Percentiles rank a stretch among this genome's conserved stretches.
Conservation (phyloP, 1,140 invertebrate species). For the Eriocheir sinensis region DNA sequence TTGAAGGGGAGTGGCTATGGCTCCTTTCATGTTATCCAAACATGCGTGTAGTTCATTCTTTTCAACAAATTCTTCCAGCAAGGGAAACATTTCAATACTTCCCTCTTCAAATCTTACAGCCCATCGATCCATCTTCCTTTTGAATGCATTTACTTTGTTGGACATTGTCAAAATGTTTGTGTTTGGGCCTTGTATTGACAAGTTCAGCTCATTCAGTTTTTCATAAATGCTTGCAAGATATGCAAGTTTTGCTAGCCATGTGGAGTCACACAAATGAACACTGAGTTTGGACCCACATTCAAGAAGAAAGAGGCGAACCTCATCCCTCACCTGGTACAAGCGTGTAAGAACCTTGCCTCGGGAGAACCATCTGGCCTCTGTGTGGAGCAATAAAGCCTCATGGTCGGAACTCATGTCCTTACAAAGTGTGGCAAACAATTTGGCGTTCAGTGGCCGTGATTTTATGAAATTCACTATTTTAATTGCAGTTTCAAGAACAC, state of each 20-base stretch:
- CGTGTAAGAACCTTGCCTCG: conserved; percentile 79
- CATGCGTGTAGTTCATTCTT: neutral
- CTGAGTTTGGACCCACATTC: neutral
- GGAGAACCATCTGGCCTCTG: neutral
- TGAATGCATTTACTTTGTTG: neutral
- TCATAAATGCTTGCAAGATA: neutral
- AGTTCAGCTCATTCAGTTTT: neutral
- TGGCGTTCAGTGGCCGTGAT: conserved; percentile 75
- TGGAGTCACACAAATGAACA: neutral
- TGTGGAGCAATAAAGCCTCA: conserved; percentile 69
- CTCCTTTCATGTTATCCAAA: neutral
- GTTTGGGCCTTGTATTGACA: neutral
- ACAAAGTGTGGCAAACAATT: conserved; percentile 78
- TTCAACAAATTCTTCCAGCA: neutral
- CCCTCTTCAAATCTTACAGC: neutral
- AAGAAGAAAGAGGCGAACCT: neutral
- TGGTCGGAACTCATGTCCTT: conserved; percentile 77
- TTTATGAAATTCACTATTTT: conserved; percentile 57
- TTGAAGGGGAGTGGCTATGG: neutral
- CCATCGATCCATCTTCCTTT: neutral
- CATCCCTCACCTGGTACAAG: conserved; percentile 64
- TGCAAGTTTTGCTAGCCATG: neutral
- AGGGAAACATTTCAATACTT: neutral
- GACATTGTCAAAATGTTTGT: neutral
- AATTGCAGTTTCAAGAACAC: conserved; percentile 68